These are phyloP conservation scores for Tachysurus vachellii DNA, from an alignment of 2,113 vertebrate genomes.

Conservation along the genomic window DNA sequence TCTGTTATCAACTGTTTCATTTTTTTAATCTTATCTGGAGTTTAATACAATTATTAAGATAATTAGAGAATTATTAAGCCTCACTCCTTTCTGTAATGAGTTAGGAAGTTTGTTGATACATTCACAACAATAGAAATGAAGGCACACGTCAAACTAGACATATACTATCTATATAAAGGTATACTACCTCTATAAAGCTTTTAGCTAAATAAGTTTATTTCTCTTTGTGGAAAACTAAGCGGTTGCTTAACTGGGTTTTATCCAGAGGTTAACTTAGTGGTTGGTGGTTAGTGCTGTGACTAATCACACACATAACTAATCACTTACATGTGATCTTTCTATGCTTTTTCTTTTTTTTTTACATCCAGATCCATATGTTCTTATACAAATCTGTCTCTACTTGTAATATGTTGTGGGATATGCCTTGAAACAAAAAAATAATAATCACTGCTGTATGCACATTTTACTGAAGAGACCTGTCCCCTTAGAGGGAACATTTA, in stretches of 20 bases:
- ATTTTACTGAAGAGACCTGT: not conserved
- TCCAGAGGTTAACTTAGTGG: not conserved
- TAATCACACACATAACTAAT: no score
- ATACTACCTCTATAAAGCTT: not conserved
- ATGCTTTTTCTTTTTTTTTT: not conserved
- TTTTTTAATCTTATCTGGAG: not conserved
- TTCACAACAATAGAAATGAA: not conserved
- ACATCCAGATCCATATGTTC: no score
- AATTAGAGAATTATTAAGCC: not conserved
- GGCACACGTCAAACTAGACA: not conserved
- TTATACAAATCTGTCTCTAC: not conserved
- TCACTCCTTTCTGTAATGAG: not conserved
- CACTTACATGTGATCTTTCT: not conserved
- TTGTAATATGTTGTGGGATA: not conserved
- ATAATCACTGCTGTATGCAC: not conserved
- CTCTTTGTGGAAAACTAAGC: not conserved
- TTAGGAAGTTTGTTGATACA: not conserved
- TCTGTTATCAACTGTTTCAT: not conserved
- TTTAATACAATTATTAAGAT: not conserved
- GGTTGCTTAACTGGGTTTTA: not conserved
- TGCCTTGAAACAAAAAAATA: not conserved
- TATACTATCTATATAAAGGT: not conserved
- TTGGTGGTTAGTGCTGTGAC: no score
- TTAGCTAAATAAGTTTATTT: not conserved
- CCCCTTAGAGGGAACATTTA: not conserved